Percentiles rank a stretch among this genome's conserved stretches.
Evolutionary conservation across 2,797 vertebrate species (phyloP).

Genomic region (Chromobotia macracanthus): DNA sequence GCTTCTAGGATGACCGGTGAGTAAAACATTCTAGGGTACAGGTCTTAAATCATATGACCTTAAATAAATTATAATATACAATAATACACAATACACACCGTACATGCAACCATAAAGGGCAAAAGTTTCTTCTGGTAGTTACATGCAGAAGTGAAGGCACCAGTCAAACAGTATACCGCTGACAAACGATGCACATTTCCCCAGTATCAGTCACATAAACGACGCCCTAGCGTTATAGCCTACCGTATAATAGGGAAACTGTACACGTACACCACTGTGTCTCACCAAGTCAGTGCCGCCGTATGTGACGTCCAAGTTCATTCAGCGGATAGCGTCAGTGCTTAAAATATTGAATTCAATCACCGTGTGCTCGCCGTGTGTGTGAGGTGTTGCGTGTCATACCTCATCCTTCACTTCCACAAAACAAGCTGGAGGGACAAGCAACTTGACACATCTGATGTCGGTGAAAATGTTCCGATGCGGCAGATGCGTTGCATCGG

Average conservation of each 20-base stretch:
- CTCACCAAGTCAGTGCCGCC: too few relatives aligned
- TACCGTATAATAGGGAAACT: not conserved
- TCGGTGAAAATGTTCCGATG: not conserved
- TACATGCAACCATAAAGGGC: not conserved
- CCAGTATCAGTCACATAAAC: not conserved
- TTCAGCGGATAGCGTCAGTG: too few relatives aligned
- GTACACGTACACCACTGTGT: not conserved
- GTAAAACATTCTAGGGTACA: conserved; percentile 4
- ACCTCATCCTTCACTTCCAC: not conserved
- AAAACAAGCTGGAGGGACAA: not conserved
- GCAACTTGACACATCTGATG: conserved; percentile 8
- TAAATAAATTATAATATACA: not conserved
- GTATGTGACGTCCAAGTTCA: too few relatives aligned
- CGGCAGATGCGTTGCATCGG: not conserved
- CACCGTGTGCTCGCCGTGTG: not conserved
- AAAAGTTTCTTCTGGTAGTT: not conserved
- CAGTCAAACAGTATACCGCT: not conserved
- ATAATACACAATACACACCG: not conserved
- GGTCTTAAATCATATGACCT: not conserved
- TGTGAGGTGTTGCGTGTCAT: not conserved
- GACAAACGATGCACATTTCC: not conserved
- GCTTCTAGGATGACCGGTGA: conserved; percentile 26
- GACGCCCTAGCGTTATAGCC: not conserved
- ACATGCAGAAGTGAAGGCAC: not conserved
- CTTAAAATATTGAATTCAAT: not conserved